Evolutionary conservation across 35 echinoderm and acorn worm genomes (phyloP).

Genomic region (Ptychodera flava): DNA sequence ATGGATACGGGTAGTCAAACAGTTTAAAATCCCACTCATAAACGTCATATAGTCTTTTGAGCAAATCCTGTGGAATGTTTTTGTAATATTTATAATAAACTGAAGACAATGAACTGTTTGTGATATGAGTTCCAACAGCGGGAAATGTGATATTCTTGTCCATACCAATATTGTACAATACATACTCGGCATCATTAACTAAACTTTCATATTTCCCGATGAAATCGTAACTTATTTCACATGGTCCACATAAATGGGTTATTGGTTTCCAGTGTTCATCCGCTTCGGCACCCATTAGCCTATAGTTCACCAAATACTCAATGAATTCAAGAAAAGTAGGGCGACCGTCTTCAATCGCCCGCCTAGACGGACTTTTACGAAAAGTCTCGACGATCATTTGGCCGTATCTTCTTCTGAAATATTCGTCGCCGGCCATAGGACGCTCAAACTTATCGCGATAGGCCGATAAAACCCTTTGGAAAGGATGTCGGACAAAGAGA

Average conservation of each 20-base stretch:
- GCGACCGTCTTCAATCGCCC: not conserved
- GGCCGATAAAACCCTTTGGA: slow-evolving; percentile 27
- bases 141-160: not conserved
- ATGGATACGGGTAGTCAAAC: not conserved
- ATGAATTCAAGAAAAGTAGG: not conserved
- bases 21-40: not conserved
- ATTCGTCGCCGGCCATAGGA: not conserved
- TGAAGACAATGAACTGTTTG: not conserved
- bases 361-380: not conserved
- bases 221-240: slow-evolving; percentile 31
- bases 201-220: slow-evolving; percentile 29
- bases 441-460: slow-evolving; percentile 29
- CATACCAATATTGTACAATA: not conserved
- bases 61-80: not conserved
- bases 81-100: not conserved
- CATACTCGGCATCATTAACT: not conserved
- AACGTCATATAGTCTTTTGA: not conserved
- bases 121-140: not conserved
- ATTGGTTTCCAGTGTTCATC: not conserved
- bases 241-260: slow-evolving; percentile 17
- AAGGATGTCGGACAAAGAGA: slow-evolving; percentile 34
- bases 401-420: not conserved
- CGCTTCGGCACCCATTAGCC: not conserved
- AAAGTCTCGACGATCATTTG: not conserved
- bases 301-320: not conserved